These are phyloP conservation scores for Drosophila ambigua DNA, from an alignment of 1,140 invertebrate species.

Conservation along the genomic window DNA sequence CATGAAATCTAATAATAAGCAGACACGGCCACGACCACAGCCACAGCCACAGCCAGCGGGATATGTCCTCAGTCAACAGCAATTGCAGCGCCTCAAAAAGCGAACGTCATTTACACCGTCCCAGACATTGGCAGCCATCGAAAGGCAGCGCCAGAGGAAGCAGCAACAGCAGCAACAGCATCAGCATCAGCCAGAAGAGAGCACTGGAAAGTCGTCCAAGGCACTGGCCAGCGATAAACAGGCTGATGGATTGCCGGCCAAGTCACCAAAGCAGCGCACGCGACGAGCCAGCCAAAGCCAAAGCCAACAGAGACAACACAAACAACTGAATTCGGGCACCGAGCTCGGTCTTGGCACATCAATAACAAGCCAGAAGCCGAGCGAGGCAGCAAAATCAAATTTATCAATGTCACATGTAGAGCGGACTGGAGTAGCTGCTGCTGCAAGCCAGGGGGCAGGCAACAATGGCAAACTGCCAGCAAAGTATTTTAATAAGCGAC, in stretches of 20 bases:
- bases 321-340: conserved; percentile 48
- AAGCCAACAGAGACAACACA: conserved; percentile 33
- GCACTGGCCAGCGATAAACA: conserved; percentile 65
- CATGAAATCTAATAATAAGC: conserved; percentile 75
- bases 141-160: conserved; percentile 68
- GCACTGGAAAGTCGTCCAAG: conserved; percentile 36
- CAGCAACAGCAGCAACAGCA: conserved; percentile 49
- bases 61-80: conserved; percentile 58
- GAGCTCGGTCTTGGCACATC: conserved; percentile 37
- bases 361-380: conserved; percentile 40
- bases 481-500: conserved; percentile 82
- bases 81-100: conserved; percentile 78
- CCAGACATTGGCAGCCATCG: conserved; percentile 74
- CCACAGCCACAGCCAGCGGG: no score
- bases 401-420: conserved; percentile 82
- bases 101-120: conserved; percentile 83
- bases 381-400: conserved; percentile 75
- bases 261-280: conserved; percentile 59
- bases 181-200: conserved; percentile 39
- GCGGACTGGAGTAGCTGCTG: conserved; percentile 44
- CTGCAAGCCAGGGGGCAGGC: conserved; percentile 23
- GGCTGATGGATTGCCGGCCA: conserved; percentile 78
- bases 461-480: conserved; percentile 72
- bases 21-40: conserved; percentile 32
- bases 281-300: conserved; percentile 37